These are phyloP conservation scores for Perizoma flavofasciatum DNA, from an alignment of 2,888 invertebrate genomes.

Conservation along the genomic window DNA sequence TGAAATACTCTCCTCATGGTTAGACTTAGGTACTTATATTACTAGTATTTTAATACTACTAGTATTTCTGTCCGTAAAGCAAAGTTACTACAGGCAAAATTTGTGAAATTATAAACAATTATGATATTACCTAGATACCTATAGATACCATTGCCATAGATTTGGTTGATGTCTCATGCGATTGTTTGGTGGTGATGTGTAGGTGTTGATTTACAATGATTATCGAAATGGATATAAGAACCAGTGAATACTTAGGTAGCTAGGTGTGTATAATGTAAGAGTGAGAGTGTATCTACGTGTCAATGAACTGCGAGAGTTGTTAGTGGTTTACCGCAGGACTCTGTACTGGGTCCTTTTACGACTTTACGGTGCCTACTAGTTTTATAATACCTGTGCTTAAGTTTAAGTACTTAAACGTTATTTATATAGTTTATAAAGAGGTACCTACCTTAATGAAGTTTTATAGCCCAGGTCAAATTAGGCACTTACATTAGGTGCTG, in stretches of 20 bases:
- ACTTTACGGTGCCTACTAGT: no score
- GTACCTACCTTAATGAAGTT: constrained; percentile 43
- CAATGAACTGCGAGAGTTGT: constrained; percentile 55
- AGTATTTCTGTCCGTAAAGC: no score
- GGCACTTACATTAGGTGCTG: constrained; percentile 1
- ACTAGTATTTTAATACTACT: no score
- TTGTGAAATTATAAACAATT: no score
- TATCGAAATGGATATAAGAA: constrained; percentile 27
- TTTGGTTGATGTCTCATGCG: constrained; percentile 8
- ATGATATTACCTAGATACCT: background rate
- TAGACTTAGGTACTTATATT: no score
- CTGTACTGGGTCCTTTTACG: constrained; percentile 46
- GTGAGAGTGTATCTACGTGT: constrained; percentile 57
- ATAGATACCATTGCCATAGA: constrained; percentile 12
- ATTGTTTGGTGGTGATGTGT: constrained; percentile 9
- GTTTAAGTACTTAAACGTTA: constrained; percentile 47
- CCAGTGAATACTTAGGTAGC: constrained; percentile 28
- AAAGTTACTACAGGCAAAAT: no score
- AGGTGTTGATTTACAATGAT: constrained; percentile 21
- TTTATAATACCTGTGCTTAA: constrained; percentile 37
- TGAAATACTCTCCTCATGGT: no score
- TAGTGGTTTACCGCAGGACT: constrained; percentile 64
- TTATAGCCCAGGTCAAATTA: constrained; percentile 35
- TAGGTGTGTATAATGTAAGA: background rate
- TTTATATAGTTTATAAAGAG: no score